Evolutionary conservation across 2,113 vertebrate genomes (phyloP).

Genomic region (Triplophysa tibetana): DNA sequence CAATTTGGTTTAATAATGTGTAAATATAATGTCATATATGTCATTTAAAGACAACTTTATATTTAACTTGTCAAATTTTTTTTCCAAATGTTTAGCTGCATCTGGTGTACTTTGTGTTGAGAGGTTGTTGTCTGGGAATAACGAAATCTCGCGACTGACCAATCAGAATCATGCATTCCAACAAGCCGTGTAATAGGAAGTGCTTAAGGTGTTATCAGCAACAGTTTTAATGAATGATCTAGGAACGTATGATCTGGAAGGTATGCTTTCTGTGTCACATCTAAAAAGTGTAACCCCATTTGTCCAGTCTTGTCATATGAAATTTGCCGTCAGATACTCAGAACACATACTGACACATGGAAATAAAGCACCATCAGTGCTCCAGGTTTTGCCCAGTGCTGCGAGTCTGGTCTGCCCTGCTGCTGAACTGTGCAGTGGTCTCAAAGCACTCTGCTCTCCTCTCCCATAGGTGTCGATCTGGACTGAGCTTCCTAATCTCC

Average conservation of each 20-base stretch:
- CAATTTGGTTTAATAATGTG: too few relatives aligned
- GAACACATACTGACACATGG: neutral
- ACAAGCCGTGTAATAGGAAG: neutral
- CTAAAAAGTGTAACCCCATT: neutral
- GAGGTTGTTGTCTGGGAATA: too few relatives aligned
- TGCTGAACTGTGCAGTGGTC: conserved; percentile 60
- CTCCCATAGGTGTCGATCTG: conserved; percentile 37
- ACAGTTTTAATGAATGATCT: neutral
- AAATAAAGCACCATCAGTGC: conserved; percentile 31
- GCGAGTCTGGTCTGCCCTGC: conserved; percentile 53
- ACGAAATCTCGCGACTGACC: too few relatives aligned
- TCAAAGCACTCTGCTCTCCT: conserved; percentile 47
- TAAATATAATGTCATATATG: too few relatives aligned
- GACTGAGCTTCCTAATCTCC: conserved; percentile 54
- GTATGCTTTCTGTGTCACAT: conserved; percentile 2
- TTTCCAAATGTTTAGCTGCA: too few relatives aligned
- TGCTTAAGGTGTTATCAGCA: neutral
- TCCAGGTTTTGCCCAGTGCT: conserved; percentile 18
- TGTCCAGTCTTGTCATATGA: conserved; percentile 11
- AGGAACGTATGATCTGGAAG: neutral
- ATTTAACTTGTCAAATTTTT: too few relatives aligned
- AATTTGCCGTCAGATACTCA: neutral
- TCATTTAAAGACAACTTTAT: too few relatives aligned
- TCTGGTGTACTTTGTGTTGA: too few relatives aligned
- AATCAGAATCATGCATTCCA: too few relatives aligned